phyloP scores from a whole-genome alignment of 2,888 invertebrate genomes.

The Drosophila affinis region DNA sequence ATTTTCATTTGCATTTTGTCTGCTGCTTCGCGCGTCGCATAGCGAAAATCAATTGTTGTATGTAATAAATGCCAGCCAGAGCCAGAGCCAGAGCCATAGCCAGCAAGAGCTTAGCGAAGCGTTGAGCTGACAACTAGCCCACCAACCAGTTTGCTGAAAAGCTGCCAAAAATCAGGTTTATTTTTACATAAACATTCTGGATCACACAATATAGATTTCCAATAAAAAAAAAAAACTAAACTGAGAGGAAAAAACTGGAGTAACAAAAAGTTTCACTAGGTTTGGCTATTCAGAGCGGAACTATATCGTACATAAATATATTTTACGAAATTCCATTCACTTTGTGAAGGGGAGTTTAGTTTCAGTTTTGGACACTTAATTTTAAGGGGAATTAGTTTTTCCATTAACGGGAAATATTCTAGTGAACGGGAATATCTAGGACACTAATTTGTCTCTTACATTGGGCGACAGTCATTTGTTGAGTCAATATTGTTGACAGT shows the following conservation, averaged over 20 bases:
- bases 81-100: constrained; percentile 1
- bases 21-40: constrained; percentile 36
- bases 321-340: not conserved
- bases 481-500: no score
- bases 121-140: not conserved
- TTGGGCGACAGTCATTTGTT: no score
- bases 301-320: not conserved
- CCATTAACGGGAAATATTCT: not conserved
- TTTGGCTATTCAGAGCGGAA: not conserved
- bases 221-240: constrained; percentile 4
- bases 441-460: no score
- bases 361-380: not conserved
- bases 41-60: constrained; percentile 60
- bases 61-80: constrained; percentile 39
- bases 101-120: constrained; percentile 5
- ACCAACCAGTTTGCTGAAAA: constrained; percentile 27
- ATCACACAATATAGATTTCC: constrained; percentile 1
- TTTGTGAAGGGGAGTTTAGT: not conserved
- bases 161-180: constrained; percentile 28
- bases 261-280: not conserved
- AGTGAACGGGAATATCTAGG: no score
- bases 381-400: not conserved
- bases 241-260: not conserved
- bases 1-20: constrained; percentile 62
- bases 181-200: constrained; percentile 27